Conservation (phyloP, 2,797 vertebrate genomes). For the Brachyalestes nurse region DNA sequence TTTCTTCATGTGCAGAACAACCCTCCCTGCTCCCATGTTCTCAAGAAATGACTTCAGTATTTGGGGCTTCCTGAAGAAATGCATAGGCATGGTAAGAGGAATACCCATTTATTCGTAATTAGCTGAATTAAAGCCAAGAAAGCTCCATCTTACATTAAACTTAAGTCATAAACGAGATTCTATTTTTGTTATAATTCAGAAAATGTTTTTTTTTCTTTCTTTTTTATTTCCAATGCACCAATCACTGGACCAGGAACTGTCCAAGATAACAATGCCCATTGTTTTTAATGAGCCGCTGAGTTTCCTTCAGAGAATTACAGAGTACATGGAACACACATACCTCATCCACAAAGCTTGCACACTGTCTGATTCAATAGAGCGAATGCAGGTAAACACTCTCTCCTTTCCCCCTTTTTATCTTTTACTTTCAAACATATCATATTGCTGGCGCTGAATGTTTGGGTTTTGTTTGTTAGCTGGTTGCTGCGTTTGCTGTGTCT, state of each 20-base stretch:
- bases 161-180: neutral
- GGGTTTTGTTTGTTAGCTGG: constrained; percentile 75
- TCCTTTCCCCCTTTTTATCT: neutral
- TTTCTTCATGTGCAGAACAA: constrained; percentile 76
- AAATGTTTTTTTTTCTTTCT: neutral
- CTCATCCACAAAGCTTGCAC: constrained; percentile 89
- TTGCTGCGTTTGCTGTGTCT: constrained; percentile 96
- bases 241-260: constrained; percentile 84
- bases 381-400: constrained; percentile 89
- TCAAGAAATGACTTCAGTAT: constrained; percentile 93
- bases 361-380: constrained; percentile 85
- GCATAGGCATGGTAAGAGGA: constrained; percentile 93
- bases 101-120: neutral
- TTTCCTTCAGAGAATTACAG: constrained; percentile 94
- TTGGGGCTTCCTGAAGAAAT: constrained; percentile 95
- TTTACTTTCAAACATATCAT: neutral
- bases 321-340: constrained; percentile 98
- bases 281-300: constrained; percentile 97
- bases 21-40: constrained; percentile 90
- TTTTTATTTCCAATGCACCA: constrained; percentile 9
- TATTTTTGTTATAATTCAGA: neutral
- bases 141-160: neutral
- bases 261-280: constrained; percentile 97
- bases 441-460: constrained; percentile 5
- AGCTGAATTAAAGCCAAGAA: neutral